phyloP scores from a whole-genome alignment of 1,140 invertebrate genomes.

The Drosophila trapezifrons region DNA sequence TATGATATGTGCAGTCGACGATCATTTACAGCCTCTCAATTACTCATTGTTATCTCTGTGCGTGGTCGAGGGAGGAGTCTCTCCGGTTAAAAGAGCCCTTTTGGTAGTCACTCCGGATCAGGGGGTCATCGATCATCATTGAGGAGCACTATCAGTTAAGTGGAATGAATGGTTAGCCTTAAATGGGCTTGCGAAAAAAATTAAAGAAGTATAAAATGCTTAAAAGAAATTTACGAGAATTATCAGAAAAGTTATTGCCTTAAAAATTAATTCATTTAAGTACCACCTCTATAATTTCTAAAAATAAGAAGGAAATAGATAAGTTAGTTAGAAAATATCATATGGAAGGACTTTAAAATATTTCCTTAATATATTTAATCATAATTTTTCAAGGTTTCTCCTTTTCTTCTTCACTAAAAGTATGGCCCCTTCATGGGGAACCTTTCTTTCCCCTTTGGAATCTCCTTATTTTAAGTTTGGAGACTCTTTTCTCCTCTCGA shows the following conservation, averaged over 20 bases:
- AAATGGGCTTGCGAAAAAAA: background rate
- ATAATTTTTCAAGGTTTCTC: background rate
- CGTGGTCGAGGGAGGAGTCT: conserved; percentile 16
- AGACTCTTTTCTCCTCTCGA: background rate
- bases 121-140: conserved; percentile 71
- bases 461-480: background rate
- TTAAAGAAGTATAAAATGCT: background rate
- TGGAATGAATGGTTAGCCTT: background rate
- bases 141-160: conserved; percentile 43
- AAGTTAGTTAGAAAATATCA: too few species aligned
- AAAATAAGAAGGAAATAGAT: too few species aligned
- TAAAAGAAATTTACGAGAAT: background rate
- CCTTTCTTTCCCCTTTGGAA: background rate
- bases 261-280: too few species aligned
- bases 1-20: conserved; percentile 22
- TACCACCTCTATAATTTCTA: too few species aligned
- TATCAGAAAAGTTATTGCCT: background rate
- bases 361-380: too few species aligned
- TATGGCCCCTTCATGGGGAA: background rate
- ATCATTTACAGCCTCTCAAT: conserved; percentile 41
- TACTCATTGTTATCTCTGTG: conserved; percentile 65
- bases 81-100: conserved; percentile 39
- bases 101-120: conserved; percentile 36
- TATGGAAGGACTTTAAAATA: too few species aligned
- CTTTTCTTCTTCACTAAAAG: background rate